Conservation (phyloP, 2,888 invertebrate species). For the Cerastis rubricosa region DNA sequence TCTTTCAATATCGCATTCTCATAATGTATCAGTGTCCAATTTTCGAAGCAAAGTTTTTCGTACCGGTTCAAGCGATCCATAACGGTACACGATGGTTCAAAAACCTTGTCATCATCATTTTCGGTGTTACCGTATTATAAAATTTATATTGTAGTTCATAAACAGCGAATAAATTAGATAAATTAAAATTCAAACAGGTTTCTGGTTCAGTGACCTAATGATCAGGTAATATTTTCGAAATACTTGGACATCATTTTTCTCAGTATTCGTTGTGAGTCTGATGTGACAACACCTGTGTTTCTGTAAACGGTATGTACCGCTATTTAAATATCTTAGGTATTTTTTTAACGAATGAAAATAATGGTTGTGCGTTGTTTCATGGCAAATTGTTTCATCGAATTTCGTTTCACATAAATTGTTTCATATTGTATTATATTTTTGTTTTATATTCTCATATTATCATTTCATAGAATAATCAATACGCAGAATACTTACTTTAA, state of each 20-base stretch:
- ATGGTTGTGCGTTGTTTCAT: no score
- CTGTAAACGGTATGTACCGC: conserved; percentile 31
- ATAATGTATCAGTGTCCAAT: no score
- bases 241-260: conserved; percentile 20
- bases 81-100: conserved; percentile 55
- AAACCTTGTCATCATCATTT: conserved; percentile 37
- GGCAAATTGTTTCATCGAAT: no score
- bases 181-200: conserved; percentile 57
- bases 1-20: no score
- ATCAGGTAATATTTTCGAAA: conserved; percentile 31
- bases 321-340: background rate
- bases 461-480: no score
- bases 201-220: conserved; percentile 48
- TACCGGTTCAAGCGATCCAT: background rate
- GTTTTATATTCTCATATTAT: no score
- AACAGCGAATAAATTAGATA: conserved; percentile 40
- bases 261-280: conserved; percentile 50
- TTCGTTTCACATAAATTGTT: no score
- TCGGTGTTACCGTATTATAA: conserved; percentile 4
- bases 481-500: no score
- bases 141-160: conserved; percentile 23
- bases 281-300: conserved; percentile 35
- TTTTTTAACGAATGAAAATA: background rate
- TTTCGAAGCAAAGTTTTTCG: background rate
- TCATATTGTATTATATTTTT: no score